phyloP scores from a whole-genome alignment of 2,113 vertebrate genomes.

The Ochotona curzoniae region DNA sequence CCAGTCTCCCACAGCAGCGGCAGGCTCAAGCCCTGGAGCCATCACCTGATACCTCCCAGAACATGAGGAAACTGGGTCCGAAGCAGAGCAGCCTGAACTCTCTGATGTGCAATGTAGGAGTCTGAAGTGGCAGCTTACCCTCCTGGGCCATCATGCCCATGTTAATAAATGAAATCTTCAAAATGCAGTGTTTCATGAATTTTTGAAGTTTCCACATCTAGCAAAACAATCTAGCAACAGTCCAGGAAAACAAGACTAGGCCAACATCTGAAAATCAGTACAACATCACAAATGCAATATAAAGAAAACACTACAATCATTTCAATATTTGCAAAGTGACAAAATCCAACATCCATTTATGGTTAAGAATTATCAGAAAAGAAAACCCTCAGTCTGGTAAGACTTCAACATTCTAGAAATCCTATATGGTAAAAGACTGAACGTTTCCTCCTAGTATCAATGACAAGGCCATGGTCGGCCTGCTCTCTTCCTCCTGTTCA shows the following conservation, averaged over 20 bases:
- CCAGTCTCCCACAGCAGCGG: no score
- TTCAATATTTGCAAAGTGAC: neutral
- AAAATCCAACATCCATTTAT: no score
- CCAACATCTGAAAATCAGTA: neutral
- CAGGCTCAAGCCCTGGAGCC: no score
- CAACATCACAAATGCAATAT: neutral
- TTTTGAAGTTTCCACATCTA: neutral
- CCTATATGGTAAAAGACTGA: neutral
- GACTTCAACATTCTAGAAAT: neutral
- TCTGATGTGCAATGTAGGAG: no score
- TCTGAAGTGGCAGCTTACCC: no score
- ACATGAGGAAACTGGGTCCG: no score
- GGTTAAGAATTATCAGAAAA: no score
- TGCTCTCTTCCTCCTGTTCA: neutral
- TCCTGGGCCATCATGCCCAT: no score
- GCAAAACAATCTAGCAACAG: neutral
- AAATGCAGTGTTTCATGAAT: neutral
- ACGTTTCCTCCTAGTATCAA: neutral
- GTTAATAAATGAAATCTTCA: no score
- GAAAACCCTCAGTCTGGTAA: neutral
- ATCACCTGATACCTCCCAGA: no score
- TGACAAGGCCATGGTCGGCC: neutral
- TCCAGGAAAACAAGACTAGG: neutral
- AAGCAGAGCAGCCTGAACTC: no score
- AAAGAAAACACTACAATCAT: neutral